phyloP scores from a whole-genome alignment of 2,113 vertebrate genomes.

The Corvus cornix region DNA sequence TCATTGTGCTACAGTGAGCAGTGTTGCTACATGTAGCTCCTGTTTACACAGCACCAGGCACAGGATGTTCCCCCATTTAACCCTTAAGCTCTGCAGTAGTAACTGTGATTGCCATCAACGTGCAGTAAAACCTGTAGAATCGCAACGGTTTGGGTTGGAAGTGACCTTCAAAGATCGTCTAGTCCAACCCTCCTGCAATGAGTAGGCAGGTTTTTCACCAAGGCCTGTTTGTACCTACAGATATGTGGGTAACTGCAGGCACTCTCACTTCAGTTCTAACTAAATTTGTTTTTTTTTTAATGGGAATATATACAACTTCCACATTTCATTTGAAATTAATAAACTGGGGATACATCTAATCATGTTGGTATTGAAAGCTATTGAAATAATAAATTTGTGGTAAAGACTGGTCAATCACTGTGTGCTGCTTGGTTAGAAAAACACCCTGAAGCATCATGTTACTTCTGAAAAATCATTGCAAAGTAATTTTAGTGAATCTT shows the following conservation, averaged over 20 bases:
- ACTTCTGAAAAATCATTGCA: background rate
- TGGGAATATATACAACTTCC: background rate
- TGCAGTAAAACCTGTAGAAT: background rate
- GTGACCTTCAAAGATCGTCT: background rate
- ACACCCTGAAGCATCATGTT: background rate
- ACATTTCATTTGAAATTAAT: background rate
- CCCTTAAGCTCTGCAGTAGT: background rate
- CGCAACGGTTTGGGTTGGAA: background rate
- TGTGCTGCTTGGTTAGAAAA: background rate
- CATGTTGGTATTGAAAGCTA: background rate
- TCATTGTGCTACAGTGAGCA: background rate
- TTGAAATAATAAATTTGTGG: background rate
- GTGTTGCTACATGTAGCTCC: background rate
- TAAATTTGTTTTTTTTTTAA: background rate
- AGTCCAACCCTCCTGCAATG: background rate
- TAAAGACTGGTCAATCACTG: background rate
- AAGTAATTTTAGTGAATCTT: background rate
- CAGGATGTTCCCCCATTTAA: background rate
- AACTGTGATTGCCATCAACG: accelerated
- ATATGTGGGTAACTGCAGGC: background rate
- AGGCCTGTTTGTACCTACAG: background rate
- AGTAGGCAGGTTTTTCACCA: background rate
- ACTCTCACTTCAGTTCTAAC: background rate
- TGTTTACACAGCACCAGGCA: background rate
- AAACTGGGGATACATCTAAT: background rate